Conservation (phyloP, 2,888 invertebrate genomes). For the Heliconius ethilla region DNA sequence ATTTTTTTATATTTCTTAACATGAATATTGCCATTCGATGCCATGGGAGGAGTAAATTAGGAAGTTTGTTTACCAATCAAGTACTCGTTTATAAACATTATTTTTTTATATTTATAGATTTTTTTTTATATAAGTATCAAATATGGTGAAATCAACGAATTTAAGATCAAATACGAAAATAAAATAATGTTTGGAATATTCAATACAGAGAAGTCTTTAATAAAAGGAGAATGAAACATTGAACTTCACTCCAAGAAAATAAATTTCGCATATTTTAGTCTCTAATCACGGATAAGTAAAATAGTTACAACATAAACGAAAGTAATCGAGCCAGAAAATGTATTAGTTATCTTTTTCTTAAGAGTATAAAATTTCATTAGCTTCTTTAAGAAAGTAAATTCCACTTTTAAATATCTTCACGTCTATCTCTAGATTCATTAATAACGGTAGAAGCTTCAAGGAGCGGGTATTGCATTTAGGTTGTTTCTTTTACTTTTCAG, state of each 20-base stretch:
- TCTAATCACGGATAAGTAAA: too few relatives aligned
- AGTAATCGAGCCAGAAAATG: not conserved
- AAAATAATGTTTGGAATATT: too few relatives aligned
- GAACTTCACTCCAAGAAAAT: too few relatives aligned
- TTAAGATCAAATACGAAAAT: too few relatives aligned
- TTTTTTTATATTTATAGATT: too few relatives aligned
- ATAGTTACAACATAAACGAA: too few relatives aligned
- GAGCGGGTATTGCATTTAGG: conserved; percentile 5
- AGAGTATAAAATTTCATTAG: not conserved
- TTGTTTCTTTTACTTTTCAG: conserved; percentile 13
- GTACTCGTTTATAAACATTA: too few relatives aligned
- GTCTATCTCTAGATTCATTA: conserved; percentile 15
- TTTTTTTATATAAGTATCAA: not conserved
- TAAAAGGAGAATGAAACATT: too few relatives aligned
- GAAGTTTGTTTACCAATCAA: not conserved
- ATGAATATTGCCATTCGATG: not conserved
- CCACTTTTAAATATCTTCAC: not conserved
- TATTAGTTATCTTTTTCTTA: not conserved
- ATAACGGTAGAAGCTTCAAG: conserved; percentile 5
- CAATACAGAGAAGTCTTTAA: too few relatives aligned
- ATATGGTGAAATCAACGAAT: too few relatives aligned
- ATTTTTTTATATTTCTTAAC: not conserved
- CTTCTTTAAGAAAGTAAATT: not conserved
- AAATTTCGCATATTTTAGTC: too few relatives aligned
- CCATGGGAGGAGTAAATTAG: not conserved